Evolutionary conservation across 2,888 invertebrate species (phyloP).

Genomic region (Mythimna impura): DNA sequence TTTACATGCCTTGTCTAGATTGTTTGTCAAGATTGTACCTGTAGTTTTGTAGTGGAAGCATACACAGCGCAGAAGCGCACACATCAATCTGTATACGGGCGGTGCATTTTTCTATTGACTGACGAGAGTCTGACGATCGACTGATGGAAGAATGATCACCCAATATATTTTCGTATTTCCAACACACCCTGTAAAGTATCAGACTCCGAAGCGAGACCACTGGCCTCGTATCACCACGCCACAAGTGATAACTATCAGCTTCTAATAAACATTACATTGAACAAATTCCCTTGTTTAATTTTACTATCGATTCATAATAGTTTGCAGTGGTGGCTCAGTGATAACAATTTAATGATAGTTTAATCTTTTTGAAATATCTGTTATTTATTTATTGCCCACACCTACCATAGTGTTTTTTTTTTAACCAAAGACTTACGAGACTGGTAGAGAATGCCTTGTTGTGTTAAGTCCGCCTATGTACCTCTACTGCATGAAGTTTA

Average conservation of each 20-base stretch:
- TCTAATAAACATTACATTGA: not conserved
- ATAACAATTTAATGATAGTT: too few relatives aligned
- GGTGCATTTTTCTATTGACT: slow-evolving; percentile 17
- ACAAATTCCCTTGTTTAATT: slow-evolving; percentile 8
- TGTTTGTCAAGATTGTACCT: slow-evolving; percentile 32
- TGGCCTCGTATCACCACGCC: not conserved
- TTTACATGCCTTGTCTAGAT: slow-evolving; percentile 41
- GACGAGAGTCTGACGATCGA: not conserved
- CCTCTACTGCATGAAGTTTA: too few relatives aligned
- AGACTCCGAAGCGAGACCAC: not conserved
- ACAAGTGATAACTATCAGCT: slow-evolving; percentile 4
- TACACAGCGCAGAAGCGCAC: not conserved
- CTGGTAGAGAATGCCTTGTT: too few relatives aligned
- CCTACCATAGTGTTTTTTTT: too few relatives aligned
- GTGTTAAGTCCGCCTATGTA: too few relatives aligned
- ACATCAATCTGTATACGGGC: slow-evolving; percentile 1
- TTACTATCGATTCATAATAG: not conserved
- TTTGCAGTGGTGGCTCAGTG: too few relatives aligned
- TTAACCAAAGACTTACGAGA: too few relatives aligned
- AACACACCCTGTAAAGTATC: not conserved
- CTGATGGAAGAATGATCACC: slow-evolving; percentile 5
- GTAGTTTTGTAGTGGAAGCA: slow-evolving; percentile 7
- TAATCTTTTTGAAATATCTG: too few relatives aligned
- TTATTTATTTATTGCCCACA: too few relatives aligned
- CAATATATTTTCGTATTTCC: not conserved